Evolutionary conservation across 2,797 vertebrate species (phyloP).

Genomic region (Gallirallus australis): DNA sequence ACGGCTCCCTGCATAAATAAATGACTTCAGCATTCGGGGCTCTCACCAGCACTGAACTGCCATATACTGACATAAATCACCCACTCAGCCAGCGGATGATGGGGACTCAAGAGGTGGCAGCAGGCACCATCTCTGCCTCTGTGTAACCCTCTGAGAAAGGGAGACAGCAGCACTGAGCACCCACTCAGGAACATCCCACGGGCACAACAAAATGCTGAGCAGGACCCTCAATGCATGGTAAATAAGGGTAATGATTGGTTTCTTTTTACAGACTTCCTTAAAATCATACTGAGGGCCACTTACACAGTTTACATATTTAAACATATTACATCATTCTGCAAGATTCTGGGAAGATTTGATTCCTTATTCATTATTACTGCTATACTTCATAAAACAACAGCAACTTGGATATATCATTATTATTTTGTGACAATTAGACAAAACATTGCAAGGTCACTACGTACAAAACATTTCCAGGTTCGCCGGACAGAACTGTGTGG

Average conservation of each 20-base stretch:
- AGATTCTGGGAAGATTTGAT: constrained; percentile 4
- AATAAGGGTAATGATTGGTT: fast-evolving
- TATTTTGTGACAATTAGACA: constrained; percentile 52
- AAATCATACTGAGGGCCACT: not conserved
- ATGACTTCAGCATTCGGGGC: not conserved
- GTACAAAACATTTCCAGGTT: constrained; percentile 27
- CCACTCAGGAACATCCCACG: fast-evolving
- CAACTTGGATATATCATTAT: constrained; percentile 32
- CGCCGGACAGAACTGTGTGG: constrained; percentile 49
- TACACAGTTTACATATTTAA: constrained; percentile 47
- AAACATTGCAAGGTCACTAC: constrained; percentile 15
- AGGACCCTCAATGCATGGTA: not conserved
- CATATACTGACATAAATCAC: not conserved
- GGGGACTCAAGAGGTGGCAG: not conserved
- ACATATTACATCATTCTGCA: constrained; percentile 44
- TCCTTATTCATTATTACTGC: not conserved
- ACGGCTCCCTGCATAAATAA: not conserved
- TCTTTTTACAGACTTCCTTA: constrained; percentile 15
- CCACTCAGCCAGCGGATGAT: not conserved
- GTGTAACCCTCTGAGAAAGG: not conserved
- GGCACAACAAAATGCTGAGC: not conserved
- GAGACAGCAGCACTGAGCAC: not conserved
- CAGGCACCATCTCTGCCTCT: not conserved
- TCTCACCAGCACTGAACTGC: not conserved
- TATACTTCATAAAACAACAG: constrained; percentile 23